Evolutionary conservation across 2,797 vertebrate genomes (phyloP), one percentile per base, ranked within the genome.

Genomic region (Trematomus bernacchii): DNA sequence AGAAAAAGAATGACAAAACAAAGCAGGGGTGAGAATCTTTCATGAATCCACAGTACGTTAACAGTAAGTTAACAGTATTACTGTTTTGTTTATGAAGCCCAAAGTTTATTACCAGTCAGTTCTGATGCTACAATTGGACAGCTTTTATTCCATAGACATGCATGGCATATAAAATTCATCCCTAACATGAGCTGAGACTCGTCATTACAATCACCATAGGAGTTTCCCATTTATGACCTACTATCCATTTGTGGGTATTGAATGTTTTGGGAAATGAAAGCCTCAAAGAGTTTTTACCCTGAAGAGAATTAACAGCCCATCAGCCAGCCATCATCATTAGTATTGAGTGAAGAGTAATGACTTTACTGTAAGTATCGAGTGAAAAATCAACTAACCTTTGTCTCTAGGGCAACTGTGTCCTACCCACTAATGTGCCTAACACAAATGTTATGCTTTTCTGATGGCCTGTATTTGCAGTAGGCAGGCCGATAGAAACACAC

Each of bases 281-380:
- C 51, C 54, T 54, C 77, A 77, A 62, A 83, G 50, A 79, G 65
- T 73, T 78, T 83, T 86, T 53, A 74, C 74, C 75, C 73, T 18
- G 44, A 50, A 76, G 80, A 70, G 40, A 79, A 71, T 43, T 19
- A 77, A 72, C 58, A 78, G 54, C 4, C 84, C 85, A 83, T 76
- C 79, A 76, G 76, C 42, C 44, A 4, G 13, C 71, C 83, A 81
- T 80, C 51, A 67, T 84, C 78, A 82, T 86, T 66, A 69, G 44
- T 82, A 91, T 83, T 66, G 91, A 93, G 61, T 80, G 74, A 76
- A 79, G 89, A 85, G 80, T 80, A 92, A 90, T 82, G 87, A 84
- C 79, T 86, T 51, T 46, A 87, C 82, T 88, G 85, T 83, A 88
- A 69, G 52, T 84, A 91, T 89, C 74, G 89, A 91, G 67, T 85